These are phyloP conservation scores for Agrochola lychnidis DNA, from an alignment of 2,888 invertebrate species.

Conservation along the genomic window DNA sequence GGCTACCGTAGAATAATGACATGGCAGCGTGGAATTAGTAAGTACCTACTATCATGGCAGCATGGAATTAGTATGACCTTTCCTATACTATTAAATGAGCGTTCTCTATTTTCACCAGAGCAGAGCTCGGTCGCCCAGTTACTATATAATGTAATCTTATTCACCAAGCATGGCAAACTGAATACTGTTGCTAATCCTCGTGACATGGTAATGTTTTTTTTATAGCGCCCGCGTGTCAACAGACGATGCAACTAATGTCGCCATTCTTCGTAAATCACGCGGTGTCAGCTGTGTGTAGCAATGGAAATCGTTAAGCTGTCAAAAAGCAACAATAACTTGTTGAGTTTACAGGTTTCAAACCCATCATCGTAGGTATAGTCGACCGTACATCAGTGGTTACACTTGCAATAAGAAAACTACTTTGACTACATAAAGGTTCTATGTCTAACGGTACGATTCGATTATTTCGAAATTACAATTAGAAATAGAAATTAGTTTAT, in stretches of 20 bases:
- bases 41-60: too few species aligned
- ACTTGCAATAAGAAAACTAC: neutral
- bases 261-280: conserved; percentile 35
- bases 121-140: too few species aligned
- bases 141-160: neutral
- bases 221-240: conserved; percentile 24
- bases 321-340: conserved; percentile 14
- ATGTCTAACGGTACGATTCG: neutral
- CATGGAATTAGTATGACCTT: too few species aligned
- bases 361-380: neutral
- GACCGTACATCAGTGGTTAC: neutral
- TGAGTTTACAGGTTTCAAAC: conserved; percentile 19
- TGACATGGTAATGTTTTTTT: neutral
- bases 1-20: too few species aligned
- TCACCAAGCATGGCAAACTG: neutral
- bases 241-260: conserved; percentile 4
- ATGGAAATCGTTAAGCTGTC: conserved; percentile 24
- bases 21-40: too few species aligned
- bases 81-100: too few species aligned
- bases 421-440: too few species aligned
- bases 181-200: neutral
- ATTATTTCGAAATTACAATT: neutral
- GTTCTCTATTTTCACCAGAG: too few species aligned
- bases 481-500: too few species aligned
- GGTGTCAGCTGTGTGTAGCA: neutral